Evolutionary conservation across 53 echinoderm and acorn worm species (phyloP), one percentile per base, ranked within the genome.

Genomic region (Holothuria leucospilota): DNA sequence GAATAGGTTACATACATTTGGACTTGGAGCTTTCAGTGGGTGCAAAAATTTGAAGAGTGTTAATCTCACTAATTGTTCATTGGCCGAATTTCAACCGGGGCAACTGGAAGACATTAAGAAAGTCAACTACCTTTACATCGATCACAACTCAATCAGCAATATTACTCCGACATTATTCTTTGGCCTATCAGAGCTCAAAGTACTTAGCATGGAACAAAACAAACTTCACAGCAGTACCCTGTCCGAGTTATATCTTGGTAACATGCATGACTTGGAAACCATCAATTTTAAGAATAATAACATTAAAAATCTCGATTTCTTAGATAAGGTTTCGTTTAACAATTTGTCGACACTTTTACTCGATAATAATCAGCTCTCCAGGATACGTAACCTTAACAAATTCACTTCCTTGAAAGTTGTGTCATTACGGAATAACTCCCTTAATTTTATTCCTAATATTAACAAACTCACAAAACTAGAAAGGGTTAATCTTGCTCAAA

Each of bases 21-120:
- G 49, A 8, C 18, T 13, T 13, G 41, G 49, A 39, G 65, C 41
- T 7, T 83, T 83, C 29, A 83, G 84, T 23, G 68, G 84, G n/a
- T 83, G 84, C 25, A 28, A 63, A 39, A 83, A 83, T 67, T 25
- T 83, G n/a, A 40, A 51, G 26, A 28, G 23, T 25, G 42, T 83
- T 14, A 83, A 83, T 67, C 40, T 83, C 14, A 83, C 84, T 51
- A 83, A 83, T 42, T 66, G 65, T 66, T 83, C 84, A 20, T 27
- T 83, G 11, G 41, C 41, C 49, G 68, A 64, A 62, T 83, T 83
- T 29, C 63, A 25, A 46, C 18, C 42, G 63, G 84, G 84, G 0
- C 65, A 83, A 53, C 52, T 67, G 39, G 65, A 83, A 68, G 68
- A 83, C 41, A 66, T 83, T 26, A 66, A 83, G 49, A 67, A 67